Base-by-base conservation (phyloP, 2,888 invertebrate genomes). In the Lasioglossum villosulum region DNA sequence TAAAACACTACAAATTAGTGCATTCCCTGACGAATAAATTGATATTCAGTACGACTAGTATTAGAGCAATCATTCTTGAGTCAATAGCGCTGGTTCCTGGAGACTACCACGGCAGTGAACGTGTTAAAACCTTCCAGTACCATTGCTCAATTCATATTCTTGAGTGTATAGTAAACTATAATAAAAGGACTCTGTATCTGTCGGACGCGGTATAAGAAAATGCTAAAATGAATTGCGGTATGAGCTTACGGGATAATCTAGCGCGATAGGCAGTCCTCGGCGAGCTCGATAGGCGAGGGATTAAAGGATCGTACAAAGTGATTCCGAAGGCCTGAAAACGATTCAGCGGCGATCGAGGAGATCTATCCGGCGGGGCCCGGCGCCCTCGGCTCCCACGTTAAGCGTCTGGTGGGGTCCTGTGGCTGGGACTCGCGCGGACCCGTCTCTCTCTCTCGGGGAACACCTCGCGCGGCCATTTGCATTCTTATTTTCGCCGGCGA, bases 401-500 rank as follows among this genome's bases (percentile, higher is more conserved):
- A 70, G 39, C 70, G 70, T 70, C 70, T 68, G 68, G 68, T 68
- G 68, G 68, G 68, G 68, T 37, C 68, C 37, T 19, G 1, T 37
- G 23, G 23, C 34, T 19, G 23, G 23, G 34, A 34, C 37, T 34
- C n/a, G 30, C 45, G 59, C 73, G 56, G 30, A 14, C 16, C 16
- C 68, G 16, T 56, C 12, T 10, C 30, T n/a, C 56, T 12, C 56
- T 10, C 30, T 30, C 14, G 56, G 56, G 75, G 70, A 19, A 39
- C 34, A 56, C 59, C 71, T 39, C 52, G 72, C 77, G 48, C 76
- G 78, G 83, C 48, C 89, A 93, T 94, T 93, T 93, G 91, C 92
- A 93, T 93, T 90, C 90, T 93, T 91, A 93, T 92, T 92, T 93
- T 88, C 90, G 91, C 87, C 88, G 91, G 93, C 86, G 90, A 90